Conservation (phyloP, 2,113 vertebrate genomes). For the Craseonycteris thonglongyai region DNA sequence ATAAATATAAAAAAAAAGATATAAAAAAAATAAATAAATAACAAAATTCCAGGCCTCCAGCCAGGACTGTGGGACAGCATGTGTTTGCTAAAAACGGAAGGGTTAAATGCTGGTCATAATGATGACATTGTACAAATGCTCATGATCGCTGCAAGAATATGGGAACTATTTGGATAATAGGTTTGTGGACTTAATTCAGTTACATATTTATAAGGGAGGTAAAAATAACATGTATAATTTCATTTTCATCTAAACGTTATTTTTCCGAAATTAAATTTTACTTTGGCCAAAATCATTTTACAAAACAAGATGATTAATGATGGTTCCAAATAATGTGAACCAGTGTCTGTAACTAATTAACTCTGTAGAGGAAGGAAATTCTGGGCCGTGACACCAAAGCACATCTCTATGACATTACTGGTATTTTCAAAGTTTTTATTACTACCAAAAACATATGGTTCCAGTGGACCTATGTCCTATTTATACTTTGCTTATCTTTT, state of each 20-base stretch:
- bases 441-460: neutral
- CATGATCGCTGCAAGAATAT: neutral
- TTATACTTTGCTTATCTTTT: neutral
- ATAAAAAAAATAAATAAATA: too few relatives aligned
- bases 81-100: neutral
- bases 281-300: slow-evolving; percentile 27
- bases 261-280: slow-evolving; percentile 32
- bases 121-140: neutral
- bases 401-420: neutral
- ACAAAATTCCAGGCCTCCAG: neutral
- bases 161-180: neutral
- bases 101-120: neutral
- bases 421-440: neutral
- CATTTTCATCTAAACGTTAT: slow-evolving; percentile 29
- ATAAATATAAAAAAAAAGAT: too few relatives aligned
- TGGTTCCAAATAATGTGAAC: neutral
- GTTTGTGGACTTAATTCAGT: neutral
- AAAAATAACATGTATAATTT: slow-evolving; percentile 27
- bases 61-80: neutral
- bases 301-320: slow-evolving; percentile 10
- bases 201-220: slow-evolving; percentile 25
- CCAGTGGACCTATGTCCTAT: neutral
- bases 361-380: neutral
- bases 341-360: neutral
- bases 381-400: neutral